These are phyloP conservation scores for Notarius lentiginosus DNA, from an alignment of 2,113 vertebrate genomes.

Conservation along the genomic window DNA sequence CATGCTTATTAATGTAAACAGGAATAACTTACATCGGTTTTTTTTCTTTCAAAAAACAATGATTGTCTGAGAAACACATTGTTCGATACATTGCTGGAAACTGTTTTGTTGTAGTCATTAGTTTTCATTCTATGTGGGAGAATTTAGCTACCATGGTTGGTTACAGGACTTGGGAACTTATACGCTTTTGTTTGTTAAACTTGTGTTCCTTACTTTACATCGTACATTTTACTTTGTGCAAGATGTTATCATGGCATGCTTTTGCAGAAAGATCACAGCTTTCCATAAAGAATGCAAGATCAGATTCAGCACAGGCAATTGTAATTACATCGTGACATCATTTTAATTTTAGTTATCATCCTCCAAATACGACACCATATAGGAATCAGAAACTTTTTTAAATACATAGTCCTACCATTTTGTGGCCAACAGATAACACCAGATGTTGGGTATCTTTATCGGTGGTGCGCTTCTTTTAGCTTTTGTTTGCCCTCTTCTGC, in stretches of 20 bases:
- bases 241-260: constrained; percentile 17
- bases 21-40: not conserved
- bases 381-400: not conserved
- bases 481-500: not conserved
- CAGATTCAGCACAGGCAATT: not conserved
- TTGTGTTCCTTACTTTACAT: not conserved
- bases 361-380: not conserved
- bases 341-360: not conserved
- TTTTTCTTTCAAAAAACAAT: not conserved
- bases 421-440: not conserved
- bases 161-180: constrained; percentile 9
- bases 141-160: not conserved
- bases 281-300: not conserved
- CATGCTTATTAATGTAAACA: not conserved
- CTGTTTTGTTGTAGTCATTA: constrained; percentile 6
- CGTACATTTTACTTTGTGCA: not conserved
- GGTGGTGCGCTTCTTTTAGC: not conserved
- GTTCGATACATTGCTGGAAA: not conserved
- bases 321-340: not conserved
- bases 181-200: constrained; percentile 7
- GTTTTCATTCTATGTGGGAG: not conserved
- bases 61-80: not conserved
- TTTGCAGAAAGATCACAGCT: not conserved
- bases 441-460: not conserved
- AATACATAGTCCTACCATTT: not conserved